Evolutionary conservation across 2,797 vertebrate genomes (phyloP), one percentile per base, ranked within the genome.

Genomic region (Melopsittacus undulatus): DNA sequence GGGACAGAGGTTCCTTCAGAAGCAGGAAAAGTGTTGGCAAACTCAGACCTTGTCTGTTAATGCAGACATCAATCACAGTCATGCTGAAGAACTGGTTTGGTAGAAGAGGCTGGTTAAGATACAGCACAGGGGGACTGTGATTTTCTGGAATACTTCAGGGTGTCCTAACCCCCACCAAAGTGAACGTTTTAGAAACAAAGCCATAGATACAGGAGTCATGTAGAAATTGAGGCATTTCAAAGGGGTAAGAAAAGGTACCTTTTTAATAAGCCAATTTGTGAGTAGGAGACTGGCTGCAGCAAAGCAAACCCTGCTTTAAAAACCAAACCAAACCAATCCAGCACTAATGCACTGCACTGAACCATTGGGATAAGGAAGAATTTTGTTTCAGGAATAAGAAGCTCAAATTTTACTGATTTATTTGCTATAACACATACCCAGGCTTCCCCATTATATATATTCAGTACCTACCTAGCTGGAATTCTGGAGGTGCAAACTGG

Each of bases 401-500:
- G 52, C 27, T 43, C 4, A 74, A 43, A 34, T 83, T 85, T 78
- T 49, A 57, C 10, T 2, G 3, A 40, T 17, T 80, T 48, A 38
- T 69, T 87, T 89, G 18, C 36, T 5, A 6, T 40, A 43, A 67
- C 10, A 34, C 1, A 43, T 6, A 38, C 26, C 8, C 7, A 20
- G 42, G 27, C 21, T 26, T 70, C 42, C 61, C 62, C 32, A 10
- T 18, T 6, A 29, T 0, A 1, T 52, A 21, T 1, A 1, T 61
- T 80, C 12, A 69, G 40, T 72, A 23, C 48, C 94, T 98, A 99
- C 99, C 99, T 94, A 99, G 91, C 49, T 98, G 98, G 93, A 99
- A 99, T 80, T 98, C 97, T 2, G 99, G 99, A 43, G 98, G 98
- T 8, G 97, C 78, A 67, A 99, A 99, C 57, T 92, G 94, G 87